Percentiles rank a stretch among this genome's conserved stretches.
Conservation (phyloP, 2,888 invertebrate species). For the Plebejus melissa region DNA sequence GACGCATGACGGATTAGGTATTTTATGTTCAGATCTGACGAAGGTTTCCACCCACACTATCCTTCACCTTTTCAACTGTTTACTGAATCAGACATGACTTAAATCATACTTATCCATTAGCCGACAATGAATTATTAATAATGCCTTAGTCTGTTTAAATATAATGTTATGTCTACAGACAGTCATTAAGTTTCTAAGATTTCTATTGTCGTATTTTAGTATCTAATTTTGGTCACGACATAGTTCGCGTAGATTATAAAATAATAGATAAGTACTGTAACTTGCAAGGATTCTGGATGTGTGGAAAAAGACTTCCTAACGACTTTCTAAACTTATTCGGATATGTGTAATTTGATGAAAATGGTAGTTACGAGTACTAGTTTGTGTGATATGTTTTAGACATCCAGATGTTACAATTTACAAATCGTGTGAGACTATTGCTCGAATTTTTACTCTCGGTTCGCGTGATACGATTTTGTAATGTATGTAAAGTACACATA, state of each 20-base stretch:
- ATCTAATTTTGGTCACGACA: background rate
- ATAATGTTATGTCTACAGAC: background rate
- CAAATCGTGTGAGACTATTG: background rate
- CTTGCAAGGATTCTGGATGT: background rate
- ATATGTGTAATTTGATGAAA: too few relatives aligned
- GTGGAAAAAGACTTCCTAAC: background rate
- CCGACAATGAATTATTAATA: conserved; percentile 8
- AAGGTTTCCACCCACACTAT: conserved; percentile 5
- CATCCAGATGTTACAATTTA: background rate
- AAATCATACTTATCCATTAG: background rate
- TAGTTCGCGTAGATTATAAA: background rate
- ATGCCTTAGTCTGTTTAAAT: background rate
- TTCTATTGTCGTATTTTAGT: background rate
- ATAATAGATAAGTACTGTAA: too few relatives aligned
- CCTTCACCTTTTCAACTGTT: conserved; percentile 25
- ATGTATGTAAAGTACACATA: conserved; percentile 9
- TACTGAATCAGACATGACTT: background rate
- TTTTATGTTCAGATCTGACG: conserved; percentile 5
- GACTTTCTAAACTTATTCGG: background rate
- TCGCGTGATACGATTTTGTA: conserved; percentile 3
- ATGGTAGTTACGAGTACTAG: background rate
- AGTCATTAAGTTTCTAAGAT: conserved; percentile 8
- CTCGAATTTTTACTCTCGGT: background rate
- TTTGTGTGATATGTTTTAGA: background rate
- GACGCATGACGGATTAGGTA: conserved; percentile 13